Base-by-base conservation (phyloP, 2,888 invertebrate species). In the Ditula angustiorana region DNA sequence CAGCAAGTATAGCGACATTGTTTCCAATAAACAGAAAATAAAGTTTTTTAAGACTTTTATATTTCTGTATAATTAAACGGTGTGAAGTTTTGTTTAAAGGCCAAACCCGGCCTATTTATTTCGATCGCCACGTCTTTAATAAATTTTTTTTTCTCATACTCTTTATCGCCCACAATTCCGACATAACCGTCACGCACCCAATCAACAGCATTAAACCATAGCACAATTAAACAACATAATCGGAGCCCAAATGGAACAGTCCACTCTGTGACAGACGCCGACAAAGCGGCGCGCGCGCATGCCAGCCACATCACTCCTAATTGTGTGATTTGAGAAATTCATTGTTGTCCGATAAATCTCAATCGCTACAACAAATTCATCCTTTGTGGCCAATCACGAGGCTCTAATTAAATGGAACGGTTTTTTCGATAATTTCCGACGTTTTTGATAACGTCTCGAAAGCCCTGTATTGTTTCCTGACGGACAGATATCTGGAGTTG, bases 251-350 rank as follows among this genome's bases (percentile, higher is more conserved):
- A 79, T 69, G 81, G 85, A 83, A 71, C 81, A 50, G 28, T 73
- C 72, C 78, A 58, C 75, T 44, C 83, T 87, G 83, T 83, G 90
- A 90, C 86, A 85, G 80, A 82, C 74, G 83, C 90, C 91, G 92
- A 89, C 91, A 90, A 90, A 91, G 90, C 84, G 74, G 86, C 86
- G 86, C 73, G 83, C 74, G 75, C 72, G 79, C 79, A 81, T 79
- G 63, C 33, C 50, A 52, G 58, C 50, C 80, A 86, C 90, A 90
- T 91, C 90, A 86, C 80, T 86, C 90, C 86, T 92, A 92, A 92
- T 92, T 92, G 92, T 92, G 87, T 87, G 92, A 90, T 90, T 90
- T 87, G 92, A 92, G 90, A 90, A 91, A 89, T 86, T 83, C 88
- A 87, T 91, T 92, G 92, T 92, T 87, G 84, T 77, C 79, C 82